A percentile compares a stretch with the other conserved stretches of the same genome.
These are phyloP conservation scores for Cossypha heuglini DNA, from an alignment of 2,797 vertebrate genomes.

Conservation along the genomic window DNA sequence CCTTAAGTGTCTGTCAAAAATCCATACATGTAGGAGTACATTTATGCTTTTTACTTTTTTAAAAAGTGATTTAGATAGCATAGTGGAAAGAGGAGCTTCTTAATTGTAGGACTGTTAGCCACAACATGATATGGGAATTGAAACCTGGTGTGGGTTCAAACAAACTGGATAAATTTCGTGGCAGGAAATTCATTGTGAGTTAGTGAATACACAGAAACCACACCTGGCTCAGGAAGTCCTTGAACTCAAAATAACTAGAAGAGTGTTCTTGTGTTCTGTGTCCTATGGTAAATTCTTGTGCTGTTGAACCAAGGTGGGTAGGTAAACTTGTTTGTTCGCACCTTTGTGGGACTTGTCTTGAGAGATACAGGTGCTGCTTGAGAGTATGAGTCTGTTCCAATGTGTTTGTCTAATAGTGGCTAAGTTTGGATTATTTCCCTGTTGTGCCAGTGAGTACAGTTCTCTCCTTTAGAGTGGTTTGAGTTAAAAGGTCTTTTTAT, in stretches of 20 bases:
- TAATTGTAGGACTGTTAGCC: background rate
- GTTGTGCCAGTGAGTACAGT: background rate
- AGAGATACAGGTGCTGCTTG: background rate
- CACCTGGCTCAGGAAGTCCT: constrained; percentile 21
- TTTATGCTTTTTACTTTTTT: background rate
- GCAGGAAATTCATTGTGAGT: constrained; percentile 15
- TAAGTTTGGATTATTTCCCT: background rate
- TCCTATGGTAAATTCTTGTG: background rate
- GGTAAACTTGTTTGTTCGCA: background rate
- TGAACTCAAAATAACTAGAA: constrained; percentile 6
- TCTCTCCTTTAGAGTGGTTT: background rate
- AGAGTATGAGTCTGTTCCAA: background rate
- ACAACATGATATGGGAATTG: background rate
- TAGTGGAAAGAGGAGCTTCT: background rate
- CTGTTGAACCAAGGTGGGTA: background rate
- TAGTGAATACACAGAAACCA: background rate
- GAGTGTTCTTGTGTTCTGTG: background rate
- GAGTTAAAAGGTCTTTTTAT: background rate
- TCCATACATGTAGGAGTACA: background rate
- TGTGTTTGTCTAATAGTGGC: background rate
- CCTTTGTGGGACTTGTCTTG: background rate
- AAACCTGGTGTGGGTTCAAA: background rate
- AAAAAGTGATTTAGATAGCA: background rate
- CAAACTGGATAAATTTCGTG: background rate
- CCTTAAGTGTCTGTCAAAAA: background rate